Percentiles rank a stretch among this genome's conserved stretches.
Evolutionary conservation across 2,113 vertebrate genomes (phyloP).

Genomic region (Phalacrocorax aristotelis): DNA sequence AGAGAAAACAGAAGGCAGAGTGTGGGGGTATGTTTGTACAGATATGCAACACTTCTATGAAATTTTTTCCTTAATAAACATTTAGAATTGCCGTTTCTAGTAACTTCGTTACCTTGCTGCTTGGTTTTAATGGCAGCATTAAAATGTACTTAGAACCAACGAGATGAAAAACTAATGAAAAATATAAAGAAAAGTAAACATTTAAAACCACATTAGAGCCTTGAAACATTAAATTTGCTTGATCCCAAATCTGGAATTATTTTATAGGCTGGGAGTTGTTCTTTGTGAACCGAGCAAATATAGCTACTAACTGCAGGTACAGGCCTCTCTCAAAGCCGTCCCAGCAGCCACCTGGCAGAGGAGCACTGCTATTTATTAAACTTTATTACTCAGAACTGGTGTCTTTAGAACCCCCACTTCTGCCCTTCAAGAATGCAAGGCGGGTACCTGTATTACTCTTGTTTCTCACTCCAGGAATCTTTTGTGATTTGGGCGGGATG

Average conservation of each 20-base stretch:
- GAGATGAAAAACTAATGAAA: background rate
- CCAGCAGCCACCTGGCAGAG: background rate
- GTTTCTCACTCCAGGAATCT: slow-evolving; percentile 67
- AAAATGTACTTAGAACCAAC: background rate
- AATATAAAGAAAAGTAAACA: background rate
- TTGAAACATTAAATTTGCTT: background rate
- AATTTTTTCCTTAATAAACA: background rate
- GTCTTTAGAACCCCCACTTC: background rate
- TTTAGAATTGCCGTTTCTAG: background rate
- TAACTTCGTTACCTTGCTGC: background rate
- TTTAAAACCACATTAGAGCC: background rate
- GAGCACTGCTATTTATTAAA: background rate
- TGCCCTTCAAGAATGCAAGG: background rate
- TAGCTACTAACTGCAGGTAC: background rate
- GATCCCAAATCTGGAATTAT: background rate
- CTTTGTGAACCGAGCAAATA: background rate
- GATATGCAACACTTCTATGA: background rate
- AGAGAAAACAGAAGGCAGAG: background rate
- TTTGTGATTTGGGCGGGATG: slow-evolving; percentile 76
- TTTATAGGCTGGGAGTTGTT: background rate
- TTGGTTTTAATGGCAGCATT: background rate
- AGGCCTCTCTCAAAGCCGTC: background rate
- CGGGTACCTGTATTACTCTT: slow-evolving; percentile 69
- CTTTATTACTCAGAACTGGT: background rate
- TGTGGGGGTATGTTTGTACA: background rate